These are phyloP conservation scores for Delia radicum DNA, from an alignment of 1,140 invertebrate genomes.

Conservation along the genomic window DNA sequence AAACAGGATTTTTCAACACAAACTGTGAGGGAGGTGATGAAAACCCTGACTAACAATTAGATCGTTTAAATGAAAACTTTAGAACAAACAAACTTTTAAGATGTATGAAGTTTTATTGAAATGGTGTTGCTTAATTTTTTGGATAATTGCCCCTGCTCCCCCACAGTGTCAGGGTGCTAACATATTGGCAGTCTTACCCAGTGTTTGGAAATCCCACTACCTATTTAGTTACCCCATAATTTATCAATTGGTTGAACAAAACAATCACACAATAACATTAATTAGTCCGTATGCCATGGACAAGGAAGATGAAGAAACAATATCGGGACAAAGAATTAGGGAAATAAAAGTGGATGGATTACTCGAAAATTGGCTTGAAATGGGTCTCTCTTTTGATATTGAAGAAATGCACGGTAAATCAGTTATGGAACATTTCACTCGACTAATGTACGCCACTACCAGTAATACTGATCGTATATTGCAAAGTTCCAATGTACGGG, in stretches of 20 bases:
- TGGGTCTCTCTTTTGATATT: constrained; percentile 49
- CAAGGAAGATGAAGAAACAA: not conserved
- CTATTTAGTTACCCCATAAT: constrained; percentile 51
- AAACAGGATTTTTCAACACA: too few relatives aligned
- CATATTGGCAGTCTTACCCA: constrained; percentile 48
- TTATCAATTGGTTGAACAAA: constrained; percentile 53
- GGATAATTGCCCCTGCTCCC: not conserved
- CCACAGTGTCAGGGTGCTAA: constrained; percentile 33
- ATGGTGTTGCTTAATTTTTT: not conserved
- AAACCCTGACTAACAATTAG: too few relatives aligned
- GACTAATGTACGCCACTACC: constrained; percentile 47
- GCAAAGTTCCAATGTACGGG: constrained; percentile 38
- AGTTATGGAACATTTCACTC: constrained; percentile 44
- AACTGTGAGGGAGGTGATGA: too few relatives aligned
- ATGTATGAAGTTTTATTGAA: not conserved
- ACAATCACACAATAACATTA: constrained; percentile 57
- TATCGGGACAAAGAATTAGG: constrained; percentile 30
- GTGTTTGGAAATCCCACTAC: constrained; percentile 52
- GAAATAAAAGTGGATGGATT: constrained; percentile 45
- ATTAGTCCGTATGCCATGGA: constrained; percentile 38
- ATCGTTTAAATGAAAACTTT: too few relatives aligned
- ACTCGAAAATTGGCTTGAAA: constrained; percentile 56
- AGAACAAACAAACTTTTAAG: too few relatives aligned
- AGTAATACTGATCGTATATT: constrained; percentile 46
- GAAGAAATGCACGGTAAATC: constrained; percentile 42